phyloP scores from a whole-genome alignment of 2,888 invertebrate genomes.

The Serrognathus titanus region DNA sequence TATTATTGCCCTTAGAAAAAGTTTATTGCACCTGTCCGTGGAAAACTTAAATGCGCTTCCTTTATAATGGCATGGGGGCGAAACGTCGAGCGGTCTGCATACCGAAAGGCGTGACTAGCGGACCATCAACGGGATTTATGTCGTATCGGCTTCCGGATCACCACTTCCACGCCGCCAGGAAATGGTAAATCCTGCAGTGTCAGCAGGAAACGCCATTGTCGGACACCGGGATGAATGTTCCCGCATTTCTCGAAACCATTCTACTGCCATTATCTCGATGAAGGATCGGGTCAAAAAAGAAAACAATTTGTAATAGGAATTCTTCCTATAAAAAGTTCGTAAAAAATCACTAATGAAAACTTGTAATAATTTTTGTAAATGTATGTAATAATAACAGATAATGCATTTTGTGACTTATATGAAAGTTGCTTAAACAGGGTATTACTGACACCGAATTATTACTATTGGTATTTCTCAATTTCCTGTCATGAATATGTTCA shows the following conservation, averaged over 20 bases:
- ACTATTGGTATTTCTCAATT: too few relatives aligned
- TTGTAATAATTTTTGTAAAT: too few relatives aligned
- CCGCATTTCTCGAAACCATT: slow-evolving; percentile 15
- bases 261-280: too few relatives aligned
- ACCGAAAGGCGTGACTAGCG: slow-evolving; percentile 15
- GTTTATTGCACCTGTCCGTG: slow-evolving; percentile 2
- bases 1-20: neutral
- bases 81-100: neutral
- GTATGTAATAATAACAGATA: too few relatives aligned
- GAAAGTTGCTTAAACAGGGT: too few relatives aligned
- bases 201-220: slow-evolving; percentile 30
- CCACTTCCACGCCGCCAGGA: slow-evolving; percentile 26
- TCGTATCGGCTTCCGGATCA: slow-evolving; percentile 26
- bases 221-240: slow-evolving; percentile 24
- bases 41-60: neutral
- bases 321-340: too few relatives aligned
- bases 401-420: too few relatives aligned
- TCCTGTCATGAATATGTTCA: too few relatives aligned
- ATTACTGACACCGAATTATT: too few relatives aligned
- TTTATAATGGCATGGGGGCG: neutral
- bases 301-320: too few relatives aligned
- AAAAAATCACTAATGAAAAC: too few relatives aligned
- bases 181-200: slow-evolving; percentile 32
- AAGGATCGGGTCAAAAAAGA: too few relatives aligned
- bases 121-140: slow-evolving; percentile 32